Percentiles rank a stretch among this genome's conserved stretches.
phyloP scores from a whole-genome alignment of 2,113 vertebrate species.

The Oryctolagus cuniculus region mOryCun1.1 NC_091441.1:120629001-120629500 shows the following conservation, averaged over 20 bases:
- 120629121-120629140: background rate
- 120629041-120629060: background rate
- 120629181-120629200: background rate
- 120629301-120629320: background rate
- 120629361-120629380: background rate
- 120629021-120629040: background rate
- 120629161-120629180: too few species aligned
- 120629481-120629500: background rate
- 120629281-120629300: background rate
- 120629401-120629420: background rate
- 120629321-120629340: background rate
- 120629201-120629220: background rate
- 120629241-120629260: background rate
- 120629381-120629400: background rate
- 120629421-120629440: background rate
- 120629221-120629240: background rate
- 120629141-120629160: too few species aligned
- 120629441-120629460: background rate
- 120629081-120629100: background rate
- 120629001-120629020: background rate
- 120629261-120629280: background rate
- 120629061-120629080: background rate
- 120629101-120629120: background rate
- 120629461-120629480: background rate
- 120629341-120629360: background rate